Percentiles rank a stretch among this genome's conserved stretches.
Conservation (phyloP, 2,888 invertebrate genomes). For the Oscheius sp. region DNA sequence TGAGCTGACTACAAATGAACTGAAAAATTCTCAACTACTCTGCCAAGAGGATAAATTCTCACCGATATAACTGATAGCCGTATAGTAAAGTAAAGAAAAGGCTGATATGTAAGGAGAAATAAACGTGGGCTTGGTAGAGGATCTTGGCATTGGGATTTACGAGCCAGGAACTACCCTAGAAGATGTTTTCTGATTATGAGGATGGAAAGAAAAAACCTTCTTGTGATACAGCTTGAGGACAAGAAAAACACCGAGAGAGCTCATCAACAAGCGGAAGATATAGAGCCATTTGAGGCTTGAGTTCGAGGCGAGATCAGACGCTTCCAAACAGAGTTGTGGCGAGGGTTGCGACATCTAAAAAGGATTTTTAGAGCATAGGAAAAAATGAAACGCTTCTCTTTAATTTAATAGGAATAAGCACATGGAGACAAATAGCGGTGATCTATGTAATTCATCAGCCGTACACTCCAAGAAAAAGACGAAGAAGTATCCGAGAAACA, state of each 20-base stretch:
- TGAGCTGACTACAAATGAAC: neutral
- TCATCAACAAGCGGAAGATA: neutral
- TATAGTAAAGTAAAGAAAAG: neutral
- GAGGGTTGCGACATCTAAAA: neutral
- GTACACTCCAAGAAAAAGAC: too few species aligned
- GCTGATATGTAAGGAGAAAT: conserved; percentile 6
- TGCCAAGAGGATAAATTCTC: neutral
- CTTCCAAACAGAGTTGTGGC: neutral
- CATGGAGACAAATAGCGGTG: too few species aligned
- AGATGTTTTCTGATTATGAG: too few species aligned
- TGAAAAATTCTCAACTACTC: neutral
- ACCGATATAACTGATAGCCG: neutral
- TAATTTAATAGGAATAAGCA: too few species aligned
- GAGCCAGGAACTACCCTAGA: conserved; percentile 5
- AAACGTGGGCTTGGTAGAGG: conserved; percentile 5
- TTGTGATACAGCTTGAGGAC: too few species aligned
- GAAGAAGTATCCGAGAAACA: too few species aligned
- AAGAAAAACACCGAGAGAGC: neutral
- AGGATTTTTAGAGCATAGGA: too few species aligned
- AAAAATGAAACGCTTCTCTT: too few species aligned
- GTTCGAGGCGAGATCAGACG: neutral
- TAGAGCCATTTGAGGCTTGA: neutral
- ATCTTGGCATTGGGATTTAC: neutral
- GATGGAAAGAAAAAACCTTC: too few species aligned
- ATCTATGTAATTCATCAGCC: too few species aligned